Evolutionary conservation across 2,888 invertebrate species (phyloP), one percentile per base, ranked within the genome.

Genomic region (Anthophora plumipes): DNA sequence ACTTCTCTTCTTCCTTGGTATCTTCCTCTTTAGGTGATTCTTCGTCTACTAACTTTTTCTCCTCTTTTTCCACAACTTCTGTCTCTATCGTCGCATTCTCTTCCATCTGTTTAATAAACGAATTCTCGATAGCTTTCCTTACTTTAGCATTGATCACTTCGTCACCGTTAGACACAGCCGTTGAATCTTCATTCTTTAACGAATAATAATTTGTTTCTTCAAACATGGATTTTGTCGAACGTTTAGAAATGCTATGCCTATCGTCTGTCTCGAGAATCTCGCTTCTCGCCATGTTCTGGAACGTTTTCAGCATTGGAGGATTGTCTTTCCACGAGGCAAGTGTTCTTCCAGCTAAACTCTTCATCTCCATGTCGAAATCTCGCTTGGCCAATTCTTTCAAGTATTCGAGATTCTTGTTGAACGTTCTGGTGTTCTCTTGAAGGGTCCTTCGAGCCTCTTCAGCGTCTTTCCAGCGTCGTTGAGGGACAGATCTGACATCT

Each of bases 91-190:
- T 77, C 0, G 90, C 90, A 50, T 87, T 90, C 63, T 92, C 92
- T 57, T 92, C 92, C 91, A 93, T 89, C 70, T 93, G 93, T 43
- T 90, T 90, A 46, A 92, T 90, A 55, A 93, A 93, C 0, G 92
- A 92, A 72, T 91, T 91, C 66, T 93, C 93, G 39, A 93, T 93
- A 5, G 92, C 91, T 68, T 90, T 90, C 7, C 92, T 86, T 0
- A 93, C 91, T 71, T 91, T 91, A 0, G 89, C 90, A 59, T 93
- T 92, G 12, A 90, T 84, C 14, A 81, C 67, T 41, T 90, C 88
- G 52, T 89, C 75, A 1, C 84, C 88, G 7, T 59, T 52, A 12
- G 61, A 63, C 5, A 37, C 50, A 6, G 14, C 37, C 25, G 55
- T 43, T 1, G 25, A 9, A 14, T 67, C 46, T 6, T 31, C 46